Base-by-base conservation (phyloP, 2,888 invertebrate species). In the Andrena bucephala region DNA sequence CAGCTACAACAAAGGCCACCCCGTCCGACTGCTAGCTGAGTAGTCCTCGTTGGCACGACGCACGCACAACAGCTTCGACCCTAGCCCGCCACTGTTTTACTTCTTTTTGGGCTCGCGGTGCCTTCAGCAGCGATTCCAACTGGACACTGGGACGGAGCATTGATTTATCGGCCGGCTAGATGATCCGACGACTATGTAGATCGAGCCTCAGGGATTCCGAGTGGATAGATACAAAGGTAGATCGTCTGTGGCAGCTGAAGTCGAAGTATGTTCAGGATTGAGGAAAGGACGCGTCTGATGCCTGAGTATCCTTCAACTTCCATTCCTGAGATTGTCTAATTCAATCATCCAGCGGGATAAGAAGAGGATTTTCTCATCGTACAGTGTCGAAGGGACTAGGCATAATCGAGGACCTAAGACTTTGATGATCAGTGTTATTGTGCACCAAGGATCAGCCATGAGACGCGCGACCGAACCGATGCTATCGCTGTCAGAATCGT, bases 31-130 rank as follows among this genome's bases (percentile, higher is more conserved):
- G 65, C 83, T 85, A 85, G 78, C 89, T 89, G 90, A 89, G 90
- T 91, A 92, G 93, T 93, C 89, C 91, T 92, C 88, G 92, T 89
- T 92, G 89, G 91, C 89, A 91, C 92, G 89, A 92, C 90, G 90
- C 91, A 91, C 92, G 91, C 90, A 91, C 87, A 88, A 87, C 83
- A 88, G 74, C 87, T 77, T 81, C 87, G 80, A 85, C 79, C 67
- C 73, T 70, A 59, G 52, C 59, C 76, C 63, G 60, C 63, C 57
- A 68, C 72, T 57, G 68, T 81, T 81, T 80, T 73, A 20, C 63
- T 69, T n/a, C 69, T 62, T 70, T 48, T 60, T 57, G 62, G 3
- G 13, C 69, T 31, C 62, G 63, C 59, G 52, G 68, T 50, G 33
- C 36, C 54, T 57, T 57, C 66, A 70, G 62, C 42, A 54, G 72